Base-by-base conservation (phyloP, 64 coral and sea anemone species). In the Montipora capricornis region DNA sequence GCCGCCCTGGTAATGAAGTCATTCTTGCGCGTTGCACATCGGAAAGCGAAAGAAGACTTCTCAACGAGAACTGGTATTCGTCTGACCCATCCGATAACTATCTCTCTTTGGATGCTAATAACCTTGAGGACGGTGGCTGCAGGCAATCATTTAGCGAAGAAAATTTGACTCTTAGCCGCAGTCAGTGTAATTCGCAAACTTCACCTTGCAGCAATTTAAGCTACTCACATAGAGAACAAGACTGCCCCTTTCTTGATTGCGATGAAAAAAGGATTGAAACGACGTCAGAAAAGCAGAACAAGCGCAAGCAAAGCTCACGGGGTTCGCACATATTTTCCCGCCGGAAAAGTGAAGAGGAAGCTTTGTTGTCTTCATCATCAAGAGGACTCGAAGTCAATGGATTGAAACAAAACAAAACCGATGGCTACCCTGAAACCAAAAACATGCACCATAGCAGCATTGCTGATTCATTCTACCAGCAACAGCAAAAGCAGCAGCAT, bases 291-390 rank as follows among this genome's bases (percentile, higher is more conserved):
- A 86, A 71, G 22, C 29, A 86, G 19, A n/a, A 86, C 16, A 71
- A 51, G 20, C 44, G 66, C 44, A 50, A 50, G 17, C 62, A 86
- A 7, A 86, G 64, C 62, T 71, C 66, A 8, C 47, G 62, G 44
- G 45, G 66, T 86, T 3, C 62, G 11, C 82, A 46, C 66, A 16
- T 71, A 86, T 86, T 86, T 86, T 86, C 66, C 64, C 64, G 82
- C 82, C 82, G 71, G 20, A 86, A 86, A 13, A 71, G 64, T 49
- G 82, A 86, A 86, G 64, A 86, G 66, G 82, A 86, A 70, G 44
- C 82, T 6, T 44, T 86, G 45, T 64, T 86, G 8, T 71, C 82
- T 16, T 86, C 82, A 9, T 50, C 44, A 15, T 55, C 52, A 64
- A 64, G 8, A 64, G 60, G 60, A 64, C 62, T 7, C 52, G 52